Evolutionary conservation across 2,888 invertebrate genomes (phyloP).

Genomic region (Hirudinaria manillensis): DNA sequence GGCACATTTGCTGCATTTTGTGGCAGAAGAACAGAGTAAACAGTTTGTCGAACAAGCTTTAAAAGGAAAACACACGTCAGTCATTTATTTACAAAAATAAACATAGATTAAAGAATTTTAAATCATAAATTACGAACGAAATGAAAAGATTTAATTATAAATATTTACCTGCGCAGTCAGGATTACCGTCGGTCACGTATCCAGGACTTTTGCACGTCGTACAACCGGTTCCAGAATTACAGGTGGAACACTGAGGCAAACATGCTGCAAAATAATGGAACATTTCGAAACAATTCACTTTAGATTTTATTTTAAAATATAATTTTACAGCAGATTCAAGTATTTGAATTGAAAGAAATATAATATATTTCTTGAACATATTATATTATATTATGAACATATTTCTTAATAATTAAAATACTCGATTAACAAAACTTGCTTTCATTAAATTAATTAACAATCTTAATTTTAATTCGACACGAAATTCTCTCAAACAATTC

Average conservation of each 20-base stretch:
- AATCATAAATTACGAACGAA: background rate
- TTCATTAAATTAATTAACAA: too few relatives aligned
- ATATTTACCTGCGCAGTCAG: conserved; percentile 6
- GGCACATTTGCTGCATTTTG: conserved; percentile 14
- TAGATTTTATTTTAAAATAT: too few relatives aligned
- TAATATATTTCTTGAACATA: too few relatives aligned
- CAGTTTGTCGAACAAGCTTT: conserved; percentile 32
- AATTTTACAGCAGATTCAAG: too few relatives aligned
- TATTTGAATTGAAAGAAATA: too few relatives aligned
- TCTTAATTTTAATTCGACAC: too few relatives aligned
- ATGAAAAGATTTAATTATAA: background rate
- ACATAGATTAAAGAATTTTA: background rate
- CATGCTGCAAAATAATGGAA: conserved; percentile 4
- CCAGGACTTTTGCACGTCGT: conserved; percentile 21
- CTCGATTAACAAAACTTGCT: too few relatives aligned
- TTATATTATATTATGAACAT: too few relatives aligned
- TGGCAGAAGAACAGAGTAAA: background rate
- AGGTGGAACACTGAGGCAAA: conserved; percentile 22
- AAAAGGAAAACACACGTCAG: background rate
- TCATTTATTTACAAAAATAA: background rate
- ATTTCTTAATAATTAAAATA: too few relatives aligned
- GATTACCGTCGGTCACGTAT: conserved; percentile 10
- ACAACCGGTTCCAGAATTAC: conserved; percentile 13
- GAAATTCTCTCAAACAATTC: too few relatives aligned
- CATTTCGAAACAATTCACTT: background rate